phyloP scores from a whole-genome alignment of 2,113 vertebrate genomes.

The Miniopterus natalensis region DNA sequence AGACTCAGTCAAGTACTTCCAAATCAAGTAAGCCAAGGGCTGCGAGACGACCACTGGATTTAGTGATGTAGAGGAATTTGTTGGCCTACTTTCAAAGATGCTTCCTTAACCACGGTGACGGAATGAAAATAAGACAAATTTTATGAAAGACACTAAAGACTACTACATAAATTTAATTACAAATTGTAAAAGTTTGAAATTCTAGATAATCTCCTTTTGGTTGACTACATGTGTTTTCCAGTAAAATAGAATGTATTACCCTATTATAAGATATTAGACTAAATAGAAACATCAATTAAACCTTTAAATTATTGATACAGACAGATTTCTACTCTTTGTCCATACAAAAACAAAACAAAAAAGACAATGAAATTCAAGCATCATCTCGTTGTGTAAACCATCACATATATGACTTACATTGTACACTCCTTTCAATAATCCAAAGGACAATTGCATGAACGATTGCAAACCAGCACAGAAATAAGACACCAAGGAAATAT shows the following conservation, averaged over 20 bases:
- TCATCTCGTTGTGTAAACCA: neutral
- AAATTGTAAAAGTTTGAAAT: neutral
- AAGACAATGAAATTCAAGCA: slow-evolving; percentile 12
- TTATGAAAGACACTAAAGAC: neutral
- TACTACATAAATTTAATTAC: neutral
- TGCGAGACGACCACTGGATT: neutral
- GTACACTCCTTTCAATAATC: neutral
- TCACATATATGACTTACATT: neutral
- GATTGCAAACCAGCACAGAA: neutral
- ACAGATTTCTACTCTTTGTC: slow-evolving; percentile 33
- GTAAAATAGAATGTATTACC: neutral
- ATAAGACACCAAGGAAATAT: neutral
- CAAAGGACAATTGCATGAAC: neutral
- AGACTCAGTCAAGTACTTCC: neutral
- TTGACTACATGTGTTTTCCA: neutral
- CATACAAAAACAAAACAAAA: slow-evolving; percentile 66
- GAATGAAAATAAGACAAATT: neutral
- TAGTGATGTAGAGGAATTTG: neutral
- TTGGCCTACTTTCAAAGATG: neutral
- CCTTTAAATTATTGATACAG: slow-evolving; percentile 41
- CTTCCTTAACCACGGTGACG: neutral
- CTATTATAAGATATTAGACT: neutral
- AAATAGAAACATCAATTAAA: neutral
- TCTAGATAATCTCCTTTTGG: neutral
- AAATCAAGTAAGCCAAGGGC: neutral